These are phyloP conservation scores for Koerneria pararmatus DNA, from an alignment of 2,888 invertebrate species.

Conservation along the genomic window DNA sequence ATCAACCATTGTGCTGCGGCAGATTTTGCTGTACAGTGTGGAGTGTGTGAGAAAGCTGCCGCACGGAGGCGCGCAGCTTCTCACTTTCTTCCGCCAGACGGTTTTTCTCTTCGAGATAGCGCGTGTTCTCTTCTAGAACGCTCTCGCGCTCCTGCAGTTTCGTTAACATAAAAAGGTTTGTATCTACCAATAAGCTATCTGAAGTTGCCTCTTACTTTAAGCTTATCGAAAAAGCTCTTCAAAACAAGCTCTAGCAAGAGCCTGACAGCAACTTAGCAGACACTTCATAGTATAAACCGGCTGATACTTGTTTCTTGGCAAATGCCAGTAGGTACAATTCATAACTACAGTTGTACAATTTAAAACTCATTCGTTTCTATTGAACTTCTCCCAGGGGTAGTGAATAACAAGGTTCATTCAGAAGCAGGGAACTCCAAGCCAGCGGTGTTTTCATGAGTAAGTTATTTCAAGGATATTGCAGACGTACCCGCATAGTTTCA, in stretches of 20 bases:
- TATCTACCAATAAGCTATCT: background rate
- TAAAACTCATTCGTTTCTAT: background rate
- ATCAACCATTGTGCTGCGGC: too few relatives aligned
- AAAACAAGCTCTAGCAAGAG: too few relatives aligned
- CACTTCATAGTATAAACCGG: too few relatives aligned
- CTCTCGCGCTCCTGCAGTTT: slow-evolving; percentile 15
- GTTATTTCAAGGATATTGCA: slow-evolving; percentile 26
- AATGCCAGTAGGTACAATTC: too few relatives aligned
- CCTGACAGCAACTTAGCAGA: too few relatives aligned
- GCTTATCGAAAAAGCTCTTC: too few relatives aligned
- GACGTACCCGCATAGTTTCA: slow-evolving; percentile 46
- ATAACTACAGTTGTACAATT: too few relatives aligned
- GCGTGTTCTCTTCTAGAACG: slow-evolving; percentile 26
- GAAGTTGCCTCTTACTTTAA: too few relatives aligned
- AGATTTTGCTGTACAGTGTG: too few relatives aligned
- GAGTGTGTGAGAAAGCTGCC: too few relatives aligned
- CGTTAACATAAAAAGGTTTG: background rate
- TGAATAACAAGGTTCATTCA: background rate
- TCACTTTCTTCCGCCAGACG: slow-evolving; percentile 26
- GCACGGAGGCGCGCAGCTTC: slow-evolving; percentile 15
- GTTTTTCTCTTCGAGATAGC: slow-evolving; percentile 25
- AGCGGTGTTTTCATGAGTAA: background rate
- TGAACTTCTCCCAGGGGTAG: background rate
- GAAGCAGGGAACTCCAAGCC: background rate
- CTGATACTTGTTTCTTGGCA: too few relatives aligned